Conservation (phyloP, 1,140 invertebrate species). For the Solenopsis fugax region DNA sequence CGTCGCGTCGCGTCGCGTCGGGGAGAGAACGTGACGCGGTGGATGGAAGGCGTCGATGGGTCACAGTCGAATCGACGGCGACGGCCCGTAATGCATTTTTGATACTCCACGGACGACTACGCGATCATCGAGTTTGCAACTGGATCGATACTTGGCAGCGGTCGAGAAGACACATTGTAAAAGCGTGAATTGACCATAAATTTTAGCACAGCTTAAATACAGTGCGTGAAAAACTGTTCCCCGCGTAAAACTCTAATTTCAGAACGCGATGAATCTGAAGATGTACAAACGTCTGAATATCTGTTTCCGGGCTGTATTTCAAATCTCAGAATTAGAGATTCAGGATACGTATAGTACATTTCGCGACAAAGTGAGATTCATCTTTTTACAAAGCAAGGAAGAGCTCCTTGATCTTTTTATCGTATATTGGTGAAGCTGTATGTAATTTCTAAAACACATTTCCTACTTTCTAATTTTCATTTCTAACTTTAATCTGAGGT, state of each 20-base stretch:
- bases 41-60: constrained; percentile 7
- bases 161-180: not conserved
- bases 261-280: not conserved
- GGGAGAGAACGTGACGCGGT: constrained; percentile 22
- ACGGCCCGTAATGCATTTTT: constrained; percentile 33
- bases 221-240: not conserved
- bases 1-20: no score
- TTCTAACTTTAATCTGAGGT: not conserved
- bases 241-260: not conserved
- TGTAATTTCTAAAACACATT: not conserved
- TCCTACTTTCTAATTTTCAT: no score
- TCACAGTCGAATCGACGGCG: not conserved
- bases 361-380: not conserved
- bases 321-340: not conserved
- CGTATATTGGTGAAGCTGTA: not conserved
- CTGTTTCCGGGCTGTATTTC: not conserved
- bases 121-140: not conserved
- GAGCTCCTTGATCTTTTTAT: not conserved
- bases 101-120: constrained; percentile 27
- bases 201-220: not conserved
- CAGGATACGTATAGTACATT: not conserved
- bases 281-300: not conserved
- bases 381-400: not conserved
- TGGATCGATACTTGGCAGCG: constrained; percentile 1
- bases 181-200: not conserved